Evolutionary conservation across 1,140 invertebrate genomes (phyloP), one percentile per base, ranked within the genome.

Genomic region (Vollenhovia emeryi): DNA sequence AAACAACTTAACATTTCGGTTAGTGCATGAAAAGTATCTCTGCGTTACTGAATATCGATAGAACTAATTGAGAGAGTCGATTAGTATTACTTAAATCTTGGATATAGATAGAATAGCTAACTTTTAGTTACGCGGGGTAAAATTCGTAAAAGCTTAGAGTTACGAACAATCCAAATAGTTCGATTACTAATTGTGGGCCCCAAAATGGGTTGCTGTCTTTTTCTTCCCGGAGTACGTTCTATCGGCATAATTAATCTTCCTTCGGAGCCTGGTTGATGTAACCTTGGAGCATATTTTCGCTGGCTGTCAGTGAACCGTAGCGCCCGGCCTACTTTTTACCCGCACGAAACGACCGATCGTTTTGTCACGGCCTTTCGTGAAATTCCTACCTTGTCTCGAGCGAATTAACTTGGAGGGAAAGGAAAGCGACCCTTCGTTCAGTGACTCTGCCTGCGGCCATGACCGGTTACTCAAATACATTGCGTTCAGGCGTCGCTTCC

Each of bases 261-360:
- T 85, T 40, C 9, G 21, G n/a, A 45, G 3, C 9, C n/a, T 21
- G 45, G n/a, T 36, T 15, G 13, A 45, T 11, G 2, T n/a, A 83
- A 66, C 79, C 85, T 86, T 86, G 85, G 55, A 36, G 59, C 24
- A 57, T 57, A 55, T 84, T 86, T 86, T 86, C 79, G 79, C 62
- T 30, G 45, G 15, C 30, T 62, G 55, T 59, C 79, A 66, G 45
- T 62, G 85, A 64, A 86, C 85, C 59, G 48, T 86, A 33, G 52
- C 68, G n/a, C 15, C 40, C 21, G 85, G 30, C 85, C 85, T 84
- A 84, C 85, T 86, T 86, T 73, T 66, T 55, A 62, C 36, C 11
- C 68, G 69, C 57, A 69, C 62, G 62, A 71, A 80, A 85, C 48
- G 60, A 68, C 52, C 13, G 24, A 71, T 73, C 50, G 18, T 80